Conservation (phyloP, 1,140 invertebrate genomes). For the Thalassaphorura encarpata region DNA sequence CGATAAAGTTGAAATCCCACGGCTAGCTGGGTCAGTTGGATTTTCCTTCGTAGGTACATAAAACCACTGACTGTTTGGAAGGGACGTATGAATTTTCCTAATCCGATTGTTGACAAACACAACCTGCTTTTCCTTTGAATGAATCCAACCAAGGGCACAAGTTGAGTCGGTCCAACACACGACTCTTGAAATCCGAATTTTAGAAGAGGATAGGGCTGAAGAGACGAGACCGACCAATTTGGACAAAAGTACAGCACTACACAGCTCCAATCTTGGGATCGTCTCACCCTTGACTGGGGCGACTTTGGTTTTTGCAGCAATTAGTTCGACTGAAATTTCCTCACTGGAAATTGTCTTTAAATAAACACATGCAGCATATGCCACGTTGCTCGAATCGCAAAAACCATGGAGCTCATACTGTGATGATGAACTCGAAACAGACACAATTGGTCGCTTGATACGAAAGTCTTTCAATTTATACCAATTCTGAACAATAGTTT, state of each 20-base stretch:
- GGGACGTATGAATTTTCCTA: conserved; percentile 35
- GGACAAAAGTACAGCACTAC: conserved; percentile 33
- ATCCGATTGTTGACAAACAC: conserved; percentile 39
- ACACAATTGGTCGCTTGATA: not conserved
- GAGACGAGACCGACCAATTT: not conserved
- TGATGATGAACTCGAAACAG: not conserved
- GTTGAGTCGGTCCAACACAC: conserved; percentile 36
- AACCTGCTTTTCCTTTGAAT: conserved; percentile 32
- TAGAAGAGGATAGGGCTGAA: not conserved
- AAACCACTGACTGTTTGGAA: conserved; percentile 35
- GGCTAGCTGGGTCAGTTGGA: conserved; percentile 39
- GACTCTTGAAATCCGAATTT: not conserved
- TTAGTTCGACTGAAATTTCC: conserved; percentile 9
- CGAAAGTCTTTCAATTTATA: not conserved
- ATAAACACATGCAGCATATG: conserved; percentile 3
- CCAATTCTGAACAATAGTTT: not conserved
- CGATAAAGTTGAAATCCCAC: conserved; percentile 34
- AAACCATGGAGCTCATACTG: not conserved
- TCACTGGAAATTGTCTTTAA: conserved; percentile 5
- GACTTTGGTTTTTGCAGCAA: conserved; percentile 31
- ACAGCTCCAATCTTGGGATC: conserved; percentile 33
- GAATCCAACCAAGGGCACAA: conserved; percentile 35
- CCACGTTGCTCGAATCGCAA: conserved; percentile 14
- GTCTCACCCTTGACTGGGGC: conserved; percentile 25
- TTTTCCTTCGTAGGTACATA: conserved; percentile 39